These are phyloP conservation scores for Garra rufa DNA, from an alignment of 2,113 vertebrate species.

Conservation along the genomic window DNA sequence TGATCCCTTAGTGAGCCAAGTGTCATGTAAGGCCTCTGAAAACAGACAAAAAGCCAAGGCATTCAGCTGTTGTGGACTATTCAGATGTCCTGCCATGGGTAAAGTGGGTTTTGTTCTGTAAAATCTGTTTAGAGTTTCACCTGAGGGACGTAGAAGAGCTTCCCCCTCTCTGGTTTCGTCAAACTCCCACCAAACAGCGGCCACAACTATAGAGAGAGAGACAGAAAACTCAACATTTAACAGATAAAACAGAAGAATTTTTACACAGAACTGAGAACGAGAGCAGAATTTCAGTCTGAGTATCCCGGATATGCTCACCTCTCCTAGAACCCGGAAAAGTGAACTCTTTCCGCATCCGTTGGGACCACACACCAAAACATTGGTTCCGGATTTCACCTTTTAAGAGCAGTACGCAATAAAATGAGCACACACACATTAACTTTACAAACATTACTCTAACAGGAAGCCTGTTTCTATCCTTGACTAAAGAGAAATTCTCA, in stretches of 20 bases:
- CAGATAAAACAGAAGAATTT: neutral
- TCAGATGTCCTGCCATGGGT: neutral
- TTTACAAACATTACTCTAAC: neutral
- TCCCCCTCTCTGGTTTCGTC: conserved; percentile 95
- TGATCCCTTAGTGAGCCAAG: conserved; percentile 94
- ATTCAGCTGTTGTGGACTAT: neutral
- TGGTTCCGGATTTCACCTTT: conserved; percentile 92
- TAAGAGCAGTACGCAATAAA: neutral
- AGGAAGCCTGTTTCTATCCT: neutral
- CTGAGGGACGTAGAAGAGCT: conserved; percentile 98
- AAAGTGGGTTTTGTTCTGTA: neutral
- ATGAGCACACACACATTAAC: neutral
- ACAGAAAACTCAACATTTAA: neutral
- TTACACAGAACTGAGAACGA: neutral
- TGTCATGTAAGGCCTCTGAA: conserved; percentile 97
- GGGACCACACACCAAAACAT: conserved; percentile 97
- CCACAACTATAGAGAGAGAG: conserved; percentile 86
- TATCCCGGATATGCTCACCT: conserved; percentile 76
- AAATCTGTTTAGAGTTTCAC: conserved; percentile 70
- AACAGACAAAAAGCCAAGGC: conserved; percentile 21
- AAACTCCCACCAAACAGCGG: conserved; percentile 92
- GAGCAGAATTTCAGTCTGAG: neutral
- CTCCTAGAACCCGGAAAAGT: conserved; percentile 94
- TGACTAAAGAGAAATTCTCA: neutral
- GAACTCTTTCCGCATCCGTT: conserved; percentile 99